Percentiles rank a stretch among this genome's conserved stretches.
These are phyloP conservation scores for Lichenostomus cassidix DNA, from an alignment of 2,113 vertebrate genomes.

Conservation along the genomic window DNA sequence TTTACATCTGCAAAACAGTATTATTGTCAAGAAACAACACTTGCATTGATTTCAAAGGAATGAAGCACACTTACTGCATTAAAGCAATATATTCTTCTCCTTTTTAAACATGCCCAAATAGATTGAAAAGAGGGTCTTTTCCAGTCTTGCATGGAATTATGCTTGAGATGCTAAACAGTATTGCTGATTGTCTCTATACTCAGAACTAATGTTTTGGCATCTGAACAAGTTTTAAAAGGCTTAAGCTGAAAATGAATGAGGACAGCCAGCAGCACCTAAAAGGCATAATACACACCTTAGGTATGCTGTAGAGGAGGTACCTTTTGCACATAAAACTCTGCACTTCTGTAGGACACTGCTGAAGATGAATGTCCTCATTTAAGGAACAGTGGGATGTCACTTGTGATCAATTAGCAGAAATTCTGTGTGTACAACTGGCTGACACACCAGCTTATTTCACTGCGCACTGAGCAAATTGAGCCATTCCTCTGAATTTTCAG, in stretches of 20 bases:
- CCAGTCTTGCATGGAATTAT: background rate
- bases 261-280: background rate
- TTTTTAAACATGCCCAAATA: background rate
- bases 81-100: background rate
- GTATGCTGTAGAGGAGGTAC: background rate
- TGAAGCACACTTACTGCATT: background rate
- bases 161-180: background rate
- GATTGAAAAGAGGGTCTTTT: background rate
- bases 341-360: background rate
- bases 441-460: conserved; percentile 27
- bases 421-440: conserved; percentile 1
- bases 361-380: conserved; percentile 50
- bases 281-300: background rate
- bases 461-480: conserved; percentile 62
- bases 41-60: background rate
- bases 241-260: background rate
- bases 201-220: background rate
- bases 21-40: background rate
- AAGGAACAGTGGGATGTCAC: conserved; percentile 15
- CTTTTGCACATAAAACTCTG: background rate
- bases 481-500: conserved; percentile 70
- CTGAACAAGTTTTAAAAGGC: background rate
- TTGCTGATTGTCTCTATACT: background rate
- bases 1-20: background rate
- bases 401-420: conserved; percentile 54